Conservation (phyloP, 2,797 vertebrate genomes). For the Podarcis siculus region DNA sequence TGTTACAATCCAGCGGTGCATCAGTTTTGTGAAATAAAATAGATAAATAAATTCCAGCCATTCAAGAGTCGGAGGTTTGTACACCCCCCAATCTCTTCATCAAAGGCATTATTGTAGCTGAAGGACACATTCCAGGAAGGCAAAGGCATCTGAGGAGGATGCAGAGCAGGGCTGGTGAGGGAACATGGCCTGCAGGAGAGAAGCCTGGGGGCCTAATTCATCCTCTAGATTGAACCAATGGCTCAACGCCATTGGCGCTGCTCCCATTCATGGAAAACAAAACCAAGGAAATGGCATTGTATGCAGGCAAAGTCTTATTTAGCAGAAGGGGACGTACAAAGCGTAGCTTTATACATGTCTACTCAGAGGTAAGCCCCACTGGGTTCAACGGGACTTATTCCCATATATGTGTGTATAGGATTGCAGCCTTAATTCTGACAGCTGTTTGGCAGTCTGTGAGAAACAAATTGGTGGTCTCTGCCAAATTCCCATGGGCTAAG, state of each 20-base stretch:
- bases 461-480: slow-evolving; percentile 17
- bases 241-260: not conserved
- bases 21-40: not conserved
- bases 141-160: too few species aligned
- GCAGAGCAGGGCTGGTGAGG: too few species aligned
- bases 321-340: not conserved
- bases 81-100: too few species aligned
- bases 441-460: slow-evolving; percentile 6
- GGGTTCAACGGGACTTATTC: not conserved
- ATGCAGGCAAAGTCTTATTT: not conserved
- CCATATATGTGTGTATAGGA: not conserved
- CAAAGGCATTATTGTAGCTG: too few species aligned
- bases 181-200: too few species aligned
- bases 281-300: not conserved
- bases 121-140: too few species aligned
- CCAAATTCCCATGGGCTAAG: not conserved
- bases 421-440: slow-evolving; percentile 25
- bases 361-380: not conserved
- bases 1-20: not conserved
- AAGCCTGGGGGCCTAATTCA: too few species aligned
- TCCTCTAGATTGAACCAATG: not conserved
- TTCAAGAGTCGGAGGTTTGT: too few species aligned
- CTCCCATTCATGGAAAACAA: slow-evolving; percentile 7
- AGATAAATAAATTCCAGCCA: too few species aligned
- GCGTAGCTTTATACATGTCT: not conserved